Conservation (phyloP, 2,888 invertebrate genomes). For the Invenusta paracnida region DNA sequence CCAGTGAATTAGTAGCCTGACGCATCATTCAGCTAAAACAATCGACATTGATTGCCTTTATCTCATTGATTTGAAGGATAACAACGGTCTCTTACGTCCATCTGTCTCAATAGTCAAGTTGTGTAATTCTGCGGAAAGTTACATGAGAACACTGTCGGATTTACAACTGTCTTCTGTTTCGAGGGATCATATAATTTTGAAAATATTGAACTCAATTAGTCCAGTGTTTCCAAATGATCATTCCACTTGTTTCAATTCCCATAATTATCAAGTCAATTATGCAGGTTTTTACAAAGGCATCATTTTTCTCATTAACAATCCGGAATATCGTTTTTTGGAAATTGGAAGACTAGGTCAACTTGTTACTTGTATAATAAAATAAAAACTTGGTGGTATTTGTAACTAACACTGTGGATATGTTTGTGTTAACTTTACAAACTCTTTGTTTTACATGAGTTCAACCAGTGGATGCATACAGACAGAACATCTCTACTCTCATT, state of each 20-base stretch:
- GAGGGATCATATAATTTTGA: background rate
- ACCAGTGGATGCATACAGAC: too few relatives aligned
- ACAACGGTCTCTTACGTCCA: background rate
- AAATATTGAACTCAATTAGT: background rate
- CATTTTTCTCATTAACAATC: too few relatives aligned
- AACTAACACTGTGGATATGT: too few relatives aligned
- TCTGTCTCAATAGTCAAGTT: background rate
- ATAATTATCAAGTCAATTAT: background rate
- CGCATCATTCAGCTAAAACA: background rate
- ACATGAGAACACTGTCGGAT: background rate
- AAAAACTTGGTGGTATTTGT: too few relatives aligned
- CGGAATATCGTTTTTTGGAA: too few relatives aligned
- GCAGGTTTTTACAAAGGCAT: too few relatives aligned
- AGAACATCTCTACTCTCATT: too few relatives aligned
- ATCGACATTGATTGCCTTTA: background rate
- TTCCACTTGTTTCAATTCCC: background rate
- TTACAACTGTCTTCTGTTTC: background rate
- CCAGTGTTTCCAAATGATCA: background rate
- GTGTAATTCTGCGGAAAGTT: background rate
- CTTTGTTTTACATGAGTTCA: too few relatives aligned
- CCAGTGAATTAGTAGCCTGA: background rate
- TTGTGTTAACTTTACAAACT: too few relatives aligned
- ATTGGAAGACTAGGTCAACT: too few relatives aligned
- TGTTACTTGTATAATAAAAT: too few relatives aligned
- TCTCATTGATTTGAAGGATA: background rate